Base-by-base conservation (phyloP, 1,140 invertebrate species). In the Bombus pascuorum region DNA sequence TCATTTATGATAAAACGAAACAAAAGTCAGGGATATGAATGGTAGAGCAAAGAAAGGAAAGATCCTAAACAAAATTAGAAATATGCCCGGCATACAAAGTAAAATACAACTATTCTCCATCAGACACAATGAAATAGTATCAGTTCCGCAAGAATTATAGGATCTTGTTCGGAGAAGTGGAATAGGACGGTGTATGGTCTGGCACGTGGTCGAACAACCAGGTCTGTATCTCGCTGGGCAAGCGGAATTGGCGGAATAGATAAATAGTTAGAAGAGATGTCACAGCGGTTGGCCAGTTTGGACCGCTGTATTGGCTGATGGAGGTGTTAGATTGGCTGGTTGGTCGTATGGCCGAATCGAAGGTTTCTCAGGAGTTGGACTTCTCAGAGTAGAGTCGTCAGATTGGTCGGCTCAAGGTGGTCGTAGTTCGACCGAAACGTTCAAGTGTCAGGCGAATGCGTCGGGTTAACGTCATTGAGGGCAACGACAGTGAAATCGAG, bases 271-370 rank as follows among this genome's bases (percentile, higher is more conserved):
- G 83, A 70, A 70, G 77, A 73, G 76, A 85, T 70, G 77, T 57
- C 68, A 77, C 75, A 59, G 74, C 25, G 75, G 74, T 78, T 78
- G 65, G 75, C 82, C 74, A 68, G 66, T 32, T 47, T 25, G 39
- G 62, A 85, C 77, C 77, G 39, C 68, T 47, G 76, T 85, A 85
- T 85, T 65, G 77, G 77, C 57, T 73, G 68, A 85, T 79, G 76
- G 83, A 85, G 83, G 83, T 70, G 76, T 83, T 83, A 83, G 76
- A 85, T 80, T 80, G 83, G 68, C 68, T 77, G 82, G 66, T 78
- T n/a, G 42, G 53, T 34, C 68, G 83, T 37, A 71, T 68, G 76
- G 42, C 28, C 42, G 62, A 28, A 79, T 79, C 78, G 78, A 80
- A 70, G 25, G 34, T 44, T 80, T 25, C 74, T 70, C 78, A 28